phyloP scores from a whole-genome alignment of 2,797 vertebrate species.

The Morelia viridis region DNA sequence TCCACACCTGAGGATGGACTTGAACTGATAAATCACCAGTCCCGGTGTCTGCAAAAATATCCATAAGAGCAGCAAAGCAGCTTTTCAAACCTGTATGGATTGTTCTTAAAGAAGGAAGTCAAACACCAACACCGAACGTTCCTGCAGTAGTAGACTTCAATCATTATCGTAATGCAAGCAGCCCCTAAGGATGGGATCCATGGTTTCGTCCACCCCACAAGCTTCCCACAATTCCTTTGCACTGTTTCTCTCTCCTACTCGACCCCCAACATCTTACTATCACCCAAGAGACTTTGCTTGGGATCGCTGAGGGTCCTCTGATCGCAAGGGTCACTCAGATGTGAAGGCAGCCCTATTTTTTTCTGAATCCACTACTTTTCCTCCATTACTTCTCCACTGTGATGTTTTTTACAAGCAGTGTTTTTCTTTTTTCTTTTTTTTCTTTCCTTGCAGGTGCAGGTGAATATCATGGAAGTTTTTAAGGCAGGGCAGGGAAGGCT shows the following conservation, averaged over 20 bases:
- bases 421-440: background rate
- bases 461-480: background rate
- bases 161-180: background rate
- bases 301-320: background rate
- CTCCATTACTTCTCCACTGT: background rate
- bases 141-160: background rate
- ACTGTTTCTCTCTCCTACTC: background rate
- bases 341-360: background rate
- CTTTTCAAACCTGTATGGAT: background rate
- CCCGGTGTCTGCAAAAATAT: background rate
- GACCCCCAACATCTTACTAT: background rate
- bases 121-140: background rate
- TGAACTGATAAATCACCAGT: background rate
- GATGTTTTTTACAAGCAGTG: background rate
- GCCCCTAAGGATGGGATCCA: background rate
- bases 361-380: background rate
- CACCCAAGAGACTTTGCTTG: background rate
- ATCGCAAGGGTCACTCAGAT: background rate
- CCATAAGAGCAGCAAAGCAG: background rate
- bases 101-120: background rate
- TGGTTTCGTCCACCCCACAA: background rate
- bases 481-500: background rate
- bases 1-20: background rate
- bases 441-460: background rate
- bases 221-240: background rate